Percentiles rank a stretch among this genome's conserved stretches.
These are phyloP conservation scores for Sarcophaga rosellei DNA, from an alignment of 2,888 invertebrate genomes.

Conservation along the genomic window DNA sequence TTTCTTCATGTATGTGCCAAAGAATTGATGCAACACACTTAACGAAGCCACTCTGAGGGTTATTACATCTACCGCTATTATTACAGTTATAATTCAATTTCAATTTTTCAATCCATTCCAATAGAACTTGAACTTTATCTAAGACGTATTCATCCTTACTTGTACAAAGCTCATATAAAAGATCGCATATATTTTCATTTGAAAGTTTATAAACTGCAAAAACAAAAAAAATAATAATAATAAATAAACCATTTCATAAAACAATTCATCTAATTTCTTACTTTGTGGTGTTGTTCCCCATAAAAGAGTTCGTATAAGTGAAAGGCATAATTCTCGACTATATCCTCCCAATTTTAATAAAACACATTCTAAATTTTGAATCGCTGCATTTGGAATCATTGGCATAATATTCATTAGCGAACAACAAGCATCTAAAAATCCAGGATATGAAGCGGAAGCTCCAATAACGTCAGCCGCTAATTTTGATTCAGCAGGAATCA, in stretches of 20 bases:
- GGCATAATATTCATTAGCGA: slow-evolving; percentile 88
- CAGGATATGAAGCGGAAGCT: slow-evolving; percentile 84
- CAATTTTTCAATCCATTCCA: slow-evolving; percentile 86
- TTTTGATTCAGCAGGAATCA: slow-evolving; percentile 77
- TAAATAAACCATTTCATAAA: background rate
- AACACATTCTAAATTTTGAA: slow-evolving; percentile 86
- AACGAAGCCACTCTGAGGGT: slow-evolving; percentile 82
- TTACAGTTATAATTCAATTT: slow-evolving; percentile 77
- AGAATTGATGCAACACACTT: slow-evolving; percentile 92
- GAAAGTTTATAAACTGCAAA: slow-evolving; percentile 80
- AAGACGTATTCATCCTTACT: slow-evolving; percentile 82
- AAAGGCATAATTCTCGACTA: slow-evolving; percentile 84
- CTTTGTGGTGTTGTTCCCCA: slow-evolving; percentile 83
- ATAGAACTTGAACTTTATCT: slow-evolving; percentile 85
- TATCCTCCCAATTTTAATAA: slow-evolving; percentile 87
- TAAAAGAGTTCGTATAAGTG: slow-evolving; percentile 83
- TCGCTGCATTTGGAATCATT: slow-evolving; percentile 82
- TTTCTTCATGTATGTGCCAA: slow-evolving; percentile 87
- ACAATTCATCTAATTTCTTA: slow-evolving; percentile 66
- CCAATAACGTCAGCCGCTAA: slow-evolving; percentile 82
- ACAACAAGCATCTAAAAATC: slow-evolving; percentile 87
- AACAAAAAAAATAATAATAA: background rate
- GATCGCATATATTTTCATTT: slow-evolving; percentile 87
- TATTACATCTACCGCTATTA: slow-evolving; percentile 76
- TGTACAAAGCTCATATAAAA: slow-evolving; percentile 90